Percentiles rank a stretch among this genome's conserved stretches.
Evolutionary conservation across 2,888 invertebrate species (phyloP).

Genomic region (Leptogaster cylindrica): DNA sequence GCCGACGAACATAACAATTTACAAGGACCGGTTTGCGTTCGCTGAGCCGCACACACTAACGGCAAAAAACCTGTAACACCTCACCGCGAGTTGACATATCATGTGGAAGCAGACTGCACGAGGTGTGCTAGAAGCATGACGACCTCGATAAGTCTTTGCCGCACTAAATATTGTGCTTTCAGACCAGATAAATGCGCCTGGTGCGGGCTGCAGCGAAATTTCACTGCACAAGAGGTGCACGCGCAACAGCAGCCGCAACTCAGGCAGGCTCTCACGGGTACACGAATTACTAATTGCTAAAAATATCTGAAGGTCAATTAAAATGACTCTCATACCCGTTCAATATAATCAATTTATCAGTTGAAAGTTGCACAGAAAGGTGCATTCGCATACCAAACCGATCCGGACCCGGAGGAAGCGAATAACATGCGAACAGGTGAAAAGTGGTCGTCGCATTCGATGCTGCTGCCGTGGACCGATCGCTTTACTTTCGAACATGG

Average conservation of each 20-base stretch:
- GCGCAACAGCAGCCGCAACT: neutral
- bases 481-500: neutral
- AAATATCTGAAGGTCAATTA: conserved; percentile 30
- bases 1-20: neutral
- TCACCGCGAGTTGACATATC: conserved; percentile 18
- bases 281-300: conserved; percentile 18
- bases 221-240: conserved; percentile 6
- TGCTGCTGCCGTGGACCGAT: too few relatives aligned
- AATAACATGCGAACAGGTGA: too few relatives aligned
- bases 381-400: too few relatives aligned
- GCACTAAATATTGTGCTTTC: conserved; percentile 24
- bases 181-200: neutral
- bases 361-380: neutral
- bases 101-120: neutral
- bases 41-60: neutral
- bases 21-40: conserved; percentile 6
- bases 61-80: conserved; percentile 6
- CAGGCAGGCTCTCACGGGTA: neutral
- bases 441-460: too few relatives aligned
- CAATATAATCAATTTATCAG: neutral
- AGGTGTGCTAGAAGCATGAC: conserved; percentile 33
- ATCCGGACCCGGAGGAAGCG: too few relatives aligned
- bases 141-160: conserved; percentile 46
- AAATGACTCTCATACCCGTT: conserved; percentile 11
- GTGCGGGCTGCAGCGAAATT: neutral